Evolutionary conservation across 2,797 vertebrate genomes (phyloP).

Genomic region (Nasua narica): DNA sequence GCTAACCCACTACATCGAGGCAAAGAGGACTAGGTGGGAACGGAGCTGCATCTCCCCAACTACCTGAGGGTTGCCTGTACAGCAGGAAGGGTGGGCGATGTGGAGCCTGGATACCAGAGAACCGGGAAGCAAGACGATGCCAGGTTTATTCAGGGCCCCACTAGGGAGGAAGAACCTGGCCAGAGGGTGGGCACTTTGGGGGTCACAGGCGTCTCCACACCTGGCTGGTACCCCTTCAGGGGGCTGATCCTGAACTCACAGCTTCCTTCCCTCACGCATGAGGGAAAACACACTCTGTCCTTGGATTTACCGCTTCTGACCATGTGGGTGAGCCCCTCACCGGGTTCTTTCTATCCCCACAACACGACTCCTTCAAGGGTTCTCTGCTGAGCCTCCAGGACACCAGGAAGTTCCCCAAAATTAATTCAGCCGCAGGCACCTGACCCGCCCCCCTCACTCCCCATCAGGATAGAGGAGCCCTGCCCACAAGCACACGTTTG

Average conservation of each 20-base stretch:
- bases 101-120: not conserved
- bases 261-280: not conserved
- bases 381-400: not conserved
- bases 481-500: not conserved
- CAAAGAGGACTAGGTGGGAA: not conserved
- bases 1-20: not conserved
- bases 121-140: not conserved
- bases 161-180: not conserved
- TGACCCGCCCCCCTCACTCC: not conserved
- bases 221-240: not conserved
- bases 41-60: not conserved
- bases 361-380: not conserved
- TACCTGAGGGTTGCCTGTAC: not conserved
- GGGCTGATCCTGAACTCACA: not conserved
- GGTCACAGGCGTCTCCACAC: not conserved
- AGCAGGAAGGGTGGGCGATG: not conserved
- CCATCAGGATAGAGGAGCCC: not conserved
- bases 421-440: not conserved
- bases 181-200: not conserved
- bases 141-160: not conserved
- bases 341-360: not conserved
- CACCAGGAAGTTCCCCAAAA: not conserved
- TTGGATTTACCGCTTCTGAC: not conserved
- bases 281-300: not conserved
- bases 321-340: not conserved